Conservation (phyloP, 92 coral and sea anemone species). For the Porites rus region DNA sequence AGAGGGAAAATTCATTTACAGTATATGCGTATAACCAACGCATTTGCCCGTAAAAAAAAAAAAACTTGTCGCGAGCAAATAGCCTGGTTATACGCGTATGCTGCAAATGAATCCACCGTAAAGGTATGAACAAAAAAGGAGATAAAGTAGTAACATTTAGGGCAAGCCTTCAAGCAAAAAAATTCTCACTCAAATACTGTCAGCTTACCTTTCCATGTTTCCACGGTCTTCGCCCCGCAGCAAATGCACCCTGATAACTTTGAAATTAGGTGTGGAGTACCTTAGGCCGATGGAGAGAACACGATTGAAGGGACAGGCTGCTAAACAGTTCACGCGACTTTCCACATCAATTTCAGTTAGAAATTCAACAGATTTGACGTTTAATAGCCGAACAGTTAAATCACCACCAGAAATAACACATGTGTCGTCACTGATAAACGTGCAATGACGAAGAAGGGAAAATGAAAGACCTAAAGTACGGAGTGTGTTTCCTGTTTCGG, state of each 20-base stretch:
- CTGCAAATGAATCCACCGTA: no score
- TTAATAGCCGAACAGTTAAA: background rate
- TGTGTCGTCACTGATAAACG: slow-evolving; percentile 25
- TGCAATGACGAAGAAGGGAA: background rate
- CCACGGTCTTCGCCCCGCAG: background rate
- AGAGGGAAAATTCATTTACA: no score
- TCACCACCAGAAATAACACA: background rate
- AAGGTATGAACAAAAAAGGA: no score
- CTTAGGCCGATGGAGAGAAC: background rate
- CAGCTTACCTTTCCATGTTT: slow-evolving; percentile 1
- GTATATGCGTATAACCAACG: no score
- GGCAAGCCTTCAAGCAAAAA: no score
- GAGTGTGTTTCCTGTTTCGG: slow-evolving; percentile 7
- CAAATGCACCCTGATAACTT: slow-evolving; percentile 2
- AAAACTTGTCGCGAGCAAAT: no score
- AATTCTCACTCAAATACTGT: background rate
- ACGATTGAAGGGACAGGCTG: slow-evolving; percentile 5
- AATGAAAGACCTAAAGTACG: background rate
- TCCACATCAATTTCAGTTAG: background rate
- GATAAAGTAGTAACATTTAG: no score
- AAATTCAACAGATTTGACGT: slow-evolving; percentile 13
- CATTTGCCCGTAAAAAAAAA: no score
- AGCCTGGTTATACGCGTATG: no score
- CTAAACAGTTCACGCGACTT: background rate
- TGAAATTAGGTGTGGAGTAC: background rate